Conservation (phyloP, 2,113 vertebrate species). For the Oreochromis spilurus region DNA sequence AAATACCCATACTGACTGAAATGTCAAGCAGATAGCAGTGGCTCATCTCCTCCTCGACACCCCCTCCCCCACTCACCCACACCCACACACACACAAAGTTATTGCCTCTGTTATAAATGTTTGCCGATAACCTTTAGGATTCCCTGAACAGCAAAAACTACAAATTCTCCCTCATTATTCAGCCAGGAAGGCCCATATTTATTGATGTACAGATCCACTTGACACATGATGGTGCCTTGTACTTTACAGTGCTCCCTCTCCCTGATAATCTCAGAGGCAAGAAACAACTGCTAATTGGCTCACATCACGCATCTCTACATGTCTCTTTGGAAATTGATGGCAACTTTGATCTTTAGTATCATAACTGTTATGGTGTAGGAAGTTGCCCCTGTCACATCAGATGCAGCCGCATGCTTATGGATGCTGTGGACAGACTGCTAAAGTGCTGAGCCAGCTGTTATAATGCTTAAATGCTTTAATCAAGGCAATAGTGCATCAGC, state of each 20-base stretch:
- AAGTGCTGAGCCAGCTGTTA: conserved; percentile 9
- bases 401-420: background rate
- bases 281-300: conserved; percentile 36
- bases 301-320: conserved; percentile 8
- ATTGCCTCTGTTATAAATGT: conserved; percentile 77
- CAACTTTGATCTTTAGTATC: conserved; percentile 53
- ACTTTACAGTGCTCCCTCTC: background rate
- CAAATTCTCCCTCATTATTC: conserved; percentile 75
- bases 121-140: conserved; percentile 88
- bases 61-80: background rate
- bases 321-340: conserved; percentile 46
- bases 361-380: conserved; percentile 32
- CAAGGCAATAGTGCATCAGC: background rate
- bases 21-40: conserved; percentile 90
- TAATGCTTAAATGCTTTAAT: background rate
- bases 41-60: conserved; percentile 13
- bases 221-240: conserved; percentile 38
- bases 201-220: conserved; percentile 52
- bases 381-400: conserved; percentile 10
- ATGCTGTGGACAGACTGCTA: background rate
- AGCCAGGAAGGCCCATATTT: conserved; percentile 44
- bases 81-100: conserved; percentile 50
- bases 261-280: conserved; percentile 26
- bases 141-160: conserved; percentile 72
- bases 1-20: conserved; percentile 94